These are phyloP conservation scores for Otolemur crassicaudatus DNA, from an alignment of 2,797 vertebrate species.

Conservation along the genomic window DNA sequence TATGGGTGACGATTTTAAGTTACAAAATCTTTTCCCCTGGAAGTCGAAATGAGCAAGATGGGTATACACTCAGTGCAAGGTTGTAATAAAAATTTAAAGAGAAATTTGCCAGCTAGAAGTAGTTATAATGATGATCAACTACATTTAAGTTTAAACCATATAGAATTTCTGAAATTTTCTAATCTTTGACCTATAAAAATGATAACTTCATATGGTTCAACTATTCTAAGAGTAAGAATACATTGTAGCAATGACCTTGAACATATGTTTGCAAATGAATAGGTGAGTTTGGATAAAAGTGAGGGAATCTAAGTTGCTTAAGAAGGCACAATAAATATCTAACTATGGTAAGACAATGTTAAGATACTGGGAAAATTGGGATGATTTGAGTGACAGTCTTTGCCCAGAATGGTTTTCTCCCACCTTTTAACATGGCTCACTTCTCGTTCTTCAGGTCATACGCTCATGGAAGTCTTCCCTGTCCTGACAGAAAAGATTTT, in stretches of 20 bases:
- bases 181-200: not conserved
- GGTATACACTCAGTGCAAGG: not conserved
- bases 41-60: not conserved
- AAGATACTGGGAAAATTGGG: not conserved
- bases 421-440: not conserved
- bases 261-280: not conserved
- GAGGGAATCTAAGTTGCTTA: not conserved
- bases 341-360: not conserved
- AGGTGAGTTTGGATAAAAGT: not conserved
- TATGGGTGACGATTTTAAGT: not conserved
- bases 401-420: not conserved
- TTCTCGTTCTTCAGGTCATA: not conserved
- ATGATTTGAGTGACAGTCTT: not conserved
- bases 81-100: not conserved
- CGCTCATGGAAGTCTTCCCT: not conserved
- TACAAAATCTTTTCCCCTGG: not conserved
- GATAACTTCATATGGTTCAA: not conserved
- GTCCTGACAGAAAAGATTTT: not conserved
- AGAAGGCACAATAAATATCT: not conserved
- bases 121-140: not conserved
- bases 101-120: not conserved
- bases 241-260: not conserved
- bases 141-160: not conserved
- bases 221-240: not conserved
- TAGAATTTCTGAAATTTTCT: not conserved